Evolutionary conservation across 2,888 invertebrate genomes (phyloP), one percentile per base, ranked within the genome.

Genomic region (Brachyptera risi): DNA sequence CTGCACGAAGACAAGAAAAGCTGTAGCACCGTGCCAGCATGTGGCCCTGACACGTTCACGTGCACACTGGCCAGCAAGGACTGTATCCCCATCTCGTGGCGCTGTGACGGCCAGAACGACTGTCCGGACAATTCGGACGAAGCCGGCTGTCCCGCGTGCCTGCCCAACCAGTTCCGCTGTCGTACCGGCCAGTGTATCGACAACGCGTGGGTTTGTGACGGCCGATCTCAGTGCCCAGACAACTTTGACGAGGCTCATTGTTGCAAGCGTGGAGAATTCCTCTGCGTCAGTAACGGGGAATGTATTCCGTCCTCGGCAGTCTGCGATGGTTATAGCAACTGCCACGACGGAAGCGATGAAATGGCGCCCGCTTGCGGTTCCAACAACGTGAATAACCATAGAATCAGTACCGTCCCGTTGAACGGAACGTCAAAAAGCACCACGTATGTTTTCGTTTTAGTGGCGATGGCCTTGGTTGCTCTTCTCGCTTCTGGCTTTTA

Each of bases 51-150:
- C 67, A 85, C 87, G 71, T 90, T 90, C 70, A 85, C 86, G 0
- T 90, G 90, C 69, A 80, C 81, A 5, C 73, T 73, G 1, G 72
- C 79, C 47, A 78, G 77, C 60, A 82, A 83, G 62, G 85, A 87
- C 66, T 88, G 88, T 68, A 86, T 88, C 65, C 87, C 88, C 0
- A 78, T 80, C 0, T 78, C 80, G 0, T 89, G 88, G 88, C 78
- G 83, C 26, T 90, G 90, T 71, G 93, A 94, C 74, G 88, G 90
- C 0, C 88, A 88, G 69, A 80, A 81, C 58, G 93, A 94, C 74
- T 94, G 93, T 73, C 80, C 84, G 1, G 91, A 92, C 74, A 88
- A 87, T 57, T 88, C 90, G 11, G 94, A 94, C 74, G 91, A 90
- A 76, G 77, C 86, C 60, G 80, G 85, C 66, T 84, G 87, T 75